Conservation (phyloP, 2,113 vertebrate species). For the Nothoprocta perdicaria region DNA sequence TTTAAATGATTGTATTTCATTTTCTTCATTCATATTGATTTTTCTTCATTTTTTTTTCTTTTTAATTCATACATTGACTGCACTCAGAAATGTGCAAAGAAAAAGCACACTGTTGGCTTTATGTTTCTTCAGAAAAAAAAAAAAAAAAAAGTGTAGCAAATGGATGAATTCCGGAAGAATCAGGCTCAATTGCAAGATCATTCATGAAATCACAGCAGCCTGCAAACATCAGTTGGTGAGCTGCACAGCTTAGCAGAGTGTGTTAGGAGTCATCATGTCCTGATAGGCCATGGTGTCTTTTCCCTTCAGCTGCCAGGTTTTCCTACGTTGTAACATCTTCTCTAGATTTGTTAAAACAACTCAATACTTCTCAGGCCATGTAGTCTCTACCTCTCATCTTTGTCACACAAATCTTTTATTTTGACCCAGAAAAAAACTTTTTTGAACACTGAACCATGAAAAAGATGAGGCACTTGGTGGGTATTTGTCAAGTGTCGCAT, state of each 20-base stretch:
- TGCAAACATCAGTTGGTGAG: neutral
- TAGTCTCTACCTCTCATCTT: neutral
- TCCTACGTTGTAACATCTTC: neutral
- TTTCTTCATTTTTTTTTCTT: neutral
- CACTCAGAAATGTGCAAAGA: neutral
- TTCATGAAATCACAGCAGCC: neutral
- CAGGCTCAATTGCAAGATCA: neutral
- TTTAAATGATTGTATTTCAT: neutral
- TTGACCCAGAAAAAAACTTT: neutral
- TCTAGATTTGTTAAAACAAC: neutral
- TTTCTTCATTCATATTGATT: neutral
- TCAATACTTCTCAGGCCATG: neutral
- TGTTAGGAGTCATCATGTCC: neutral
- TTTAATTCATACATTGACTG: neutral
- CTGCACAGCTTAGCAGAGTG: neutral
- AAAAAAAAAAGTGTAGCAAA: neutral
- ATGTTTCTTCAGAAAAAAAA: neutral
- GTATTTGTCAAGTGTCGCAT: neutral
- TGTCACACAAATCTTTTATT: neutral
- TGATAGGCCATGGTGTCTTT: neutral
- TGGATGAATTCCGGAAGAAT: neutral
- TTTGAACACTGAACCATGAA: neutral
- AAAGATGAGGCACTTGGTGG: neutral
- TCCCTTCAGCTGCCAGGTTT: neutral
- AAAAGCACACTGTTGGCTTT: neutral